phyloP scores from a whole-genome alignment of 2,797 vertebrate genomes.

The Tapirus indicus region DNA sequence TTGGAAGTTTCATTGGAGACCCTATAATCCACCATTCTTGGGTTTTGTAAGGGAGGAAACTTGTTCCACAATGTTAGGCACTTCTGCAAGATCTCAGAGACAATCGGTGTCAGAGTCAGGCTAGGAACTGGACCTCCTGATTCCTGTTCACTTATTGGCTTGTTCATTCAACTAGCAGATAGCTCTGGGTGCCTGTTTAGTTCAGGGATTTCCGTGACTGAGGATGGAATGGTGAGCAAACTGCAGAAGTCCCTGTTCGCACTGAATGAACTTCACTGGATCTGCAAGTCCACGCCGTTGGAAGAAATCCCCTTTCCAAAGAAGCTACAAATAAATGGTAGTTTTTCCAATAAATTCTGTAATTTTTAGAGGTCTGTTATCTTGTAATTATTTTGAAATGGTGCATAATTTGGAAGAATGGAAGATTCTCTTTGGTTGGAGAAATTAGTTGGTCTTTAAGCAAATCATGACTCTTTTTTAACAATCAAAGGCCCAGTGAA shows the following conservation, averaged over 20 bases:
- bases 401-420: conserved; percentile 46
- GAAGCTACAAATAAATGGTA: not conserved
- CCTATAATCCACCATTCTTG: not conserved
- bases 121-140: not conserved
- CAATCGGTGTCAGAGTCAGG: not conserved
- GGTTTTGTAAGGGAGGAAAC: not conserved
- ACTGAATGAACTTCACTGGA: not conserved
- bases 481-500: not conserved
- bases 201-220: not conserved
- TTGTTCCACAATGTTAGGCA: not conserved
- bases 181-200: not conserved
- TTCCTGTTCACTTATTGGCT: not conserved
- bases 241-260: not conserved
- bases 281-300: not conserved
- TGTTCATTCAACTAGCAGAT: not conserved
- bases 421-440: conserved; percentile 51
- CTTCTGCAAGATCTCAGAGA: not conserved
- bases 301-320: not conserved
- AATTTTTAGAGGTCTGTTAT: conserved; percentile 40
- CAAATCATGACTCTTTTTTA: not conserved
- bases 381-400: conserved; percentile 56
- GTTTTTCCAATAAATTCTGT: conserved; percentile 29
- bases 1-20: not conserved
- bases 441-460: conserved; percentile 32
- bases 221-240: not conserved